Evolutionary conservation across 30 jellyfish, hydroid and myxozoan species (phyloP).

Genomic region (Cassiopea xamachana): DNA sequence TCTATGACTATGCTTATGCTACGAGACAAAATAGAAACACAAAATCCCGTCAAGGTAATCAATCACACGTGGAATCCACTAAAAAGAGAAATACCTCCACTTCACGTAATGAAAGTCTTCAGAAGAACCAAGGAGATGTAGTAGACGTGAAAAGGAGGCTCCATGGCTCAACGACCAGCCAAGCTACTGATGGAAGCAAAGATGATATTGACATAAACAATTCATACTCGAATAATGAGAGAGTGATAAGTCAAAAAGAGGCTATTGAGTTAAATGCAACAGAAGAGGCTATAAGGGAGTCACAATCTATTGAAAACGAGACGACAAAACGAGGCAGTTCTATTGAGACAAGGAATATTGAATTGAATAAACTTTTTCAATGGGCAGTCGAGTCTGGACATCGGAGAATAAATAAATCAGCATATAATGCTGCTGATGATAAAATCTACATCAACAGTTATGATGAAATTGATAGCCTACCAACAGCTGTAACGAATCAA

Average conservation of each 20-base stretch:
- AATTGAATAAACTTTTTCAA: neutral
- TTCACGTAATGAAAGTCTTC: neutral
- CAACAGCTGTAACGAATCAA: neutral
- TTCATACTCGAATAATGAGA: neutral
- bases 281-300: neutral
- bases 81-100: neutral
- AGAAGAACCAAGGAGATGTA: neutral
- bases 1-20: neutral
- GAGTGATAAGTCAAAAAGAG: neutral
- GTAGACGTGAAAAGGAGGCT: neutral
- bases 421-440: neutral
- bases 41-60: neutral
- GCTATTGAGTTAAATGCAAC: neutral
- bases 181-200: neutral
- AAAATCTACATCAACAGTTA: neutral
- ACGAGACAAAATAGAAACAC: neutral
- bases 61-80: neutral
- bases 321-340: neutral
- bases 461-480: neutral
- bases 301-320: neutral
- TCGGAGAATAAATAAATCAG: neutral
- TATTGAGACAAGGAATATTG: neutral
- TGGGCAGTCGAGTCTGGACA: conserved; percentile 15
- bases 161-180: neutral
- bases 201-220: neutral